Evolutionary conservation across 2,113 vertebrate species (phyloP), one percentile per base, ranked within the genome.

Genomic region (Apteryx mantelli): DNA sequence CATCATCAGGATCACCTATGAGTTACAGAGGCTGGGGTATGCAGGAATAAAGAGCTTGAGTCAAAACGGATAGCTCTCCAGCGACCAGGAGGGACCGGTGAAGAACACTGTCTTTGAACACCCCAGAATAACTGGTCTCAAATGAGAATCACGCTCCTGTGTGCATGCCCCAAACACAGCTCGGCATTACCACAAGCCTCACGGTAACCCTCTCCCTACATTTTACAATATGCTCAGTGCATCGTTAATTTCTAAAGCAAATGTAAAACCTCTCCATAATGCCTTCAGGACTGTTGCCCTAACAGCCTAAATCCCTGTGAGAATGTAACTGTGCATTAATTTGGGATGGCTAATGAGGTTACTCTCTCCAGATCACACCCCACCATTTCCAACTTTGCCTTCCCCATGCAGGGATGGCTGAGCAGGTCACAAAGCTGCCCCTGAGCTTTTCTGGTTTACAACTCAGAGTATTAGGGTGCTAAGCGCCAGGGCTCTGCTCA

Each of bases 21-120:
- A 21, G 36, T 30, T 4, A 14, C 13, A 0, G 52, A 17, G 32
- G 13, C 6, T 0, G 20, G 78, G 2, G 1, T 34, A 11, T 0
- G 7, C 24, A 14, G 65, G 78, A 85, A 26, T 2, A 1, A 36
- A 74, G 32, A 55, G 15, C 5, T 0, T 0, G 48, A 30, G 55
- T 4, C 28, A 5, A 8, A 65, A 22, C 0, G 0, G 44, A 87
- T 61, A 60, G 32, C 58, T n/a, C 66, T n/a, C 64, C 38, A 38
- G 42, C 1, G 6, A 50, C 76, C 68, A 38, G 81, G 11, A 55
- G 26, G 85, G 85, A 82, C 56, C 73, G 20, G 68, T 1, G 7
- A 32, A 14, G 36, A n/a, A 2, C 24, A 46, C 58, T 1, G 5
- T 5, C 76, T 22, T 46, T 2, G 1, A 18, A 64, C 58, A 15